A percentile compares a stretch with the other conserved stretches of the same genome.
Evolutionary conservation across 2,797 vertebrate genomes (phyloP).

Genomic region (Buphagus erythrorhynchus): DNA sequence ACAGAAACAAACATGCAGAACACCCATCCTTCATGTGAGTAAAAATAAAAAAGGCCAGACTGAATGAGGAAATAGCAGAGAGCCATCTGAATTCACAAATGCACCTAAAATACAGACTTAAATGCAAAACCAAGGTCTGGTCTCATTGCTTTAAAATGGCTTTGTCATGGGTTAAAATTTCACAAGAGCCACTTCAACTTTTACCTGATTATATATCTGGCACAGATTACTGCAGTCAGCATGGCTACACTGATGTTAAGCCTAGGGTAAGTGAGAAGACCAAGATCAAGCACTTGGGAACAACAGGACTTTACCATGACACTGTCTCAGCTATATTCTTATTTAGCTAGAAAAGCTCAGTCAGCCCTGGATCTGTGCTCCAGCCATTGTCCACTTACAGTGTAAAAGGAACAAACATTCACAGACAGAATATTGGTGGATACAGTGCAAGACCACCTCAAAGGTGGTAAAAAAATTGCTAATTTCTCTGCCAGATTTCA

Average conservation of each 20-base stretch:
- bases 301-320: neutral
- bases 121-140: neutral
- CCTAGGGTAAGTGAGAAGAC: neutral
- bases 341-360: neutral
- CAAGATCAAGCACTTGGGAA: neutral
- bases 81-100: neutral
- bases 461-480: fast-evolving
- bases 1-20: neutral
- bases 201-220: neutral
- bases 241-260: neutral
- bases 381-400: neutral
- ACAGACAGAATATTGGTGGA: neutral
- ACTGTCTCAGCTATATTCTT: neutral
- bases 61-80: neutral
- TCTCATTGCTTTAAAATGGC: neutral
- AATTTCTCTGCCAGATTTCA: neutral
- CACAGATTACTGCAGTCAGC: neutral
- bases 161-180: neutral
- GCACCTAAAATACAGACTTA: neutral
- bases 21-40: fast-evolving
- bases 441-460: neutral
- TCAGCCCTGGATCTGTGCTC: neutral
- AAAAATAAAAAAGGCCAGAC: neutral
- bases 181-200: neutral
- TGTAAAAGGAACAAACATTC: neutral